Percentiles rank a stretch among this genome's conserved stretches.
These are phyloP conservation scores for Erebia aethiops DNA, from an alignment of 2,888 invertebrate genomes.

Conservation along the genomic window DNA sequence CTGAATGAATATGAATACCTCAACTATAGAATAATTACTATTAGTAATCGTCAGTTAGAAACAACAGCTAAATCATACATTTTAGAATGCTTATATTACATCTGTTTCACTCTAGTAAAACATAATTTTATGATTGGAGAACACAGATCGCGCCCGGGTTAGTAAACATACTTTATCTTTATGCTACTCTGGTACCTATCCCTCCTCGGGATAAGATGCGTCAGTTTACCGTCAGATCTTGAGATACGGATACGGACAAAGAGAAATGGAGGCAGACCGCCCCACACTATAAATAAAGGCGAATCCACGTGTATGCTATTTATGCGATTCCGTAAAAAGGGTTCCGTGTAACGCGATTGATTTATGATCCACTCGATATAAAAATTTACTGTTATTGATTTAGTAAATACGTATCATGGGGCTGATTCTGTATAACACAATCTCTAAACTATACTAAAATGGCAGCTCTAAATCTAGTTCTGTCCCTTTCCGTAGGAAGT, in stretches of 20 bases:
- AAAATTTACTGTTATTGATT: background rate
- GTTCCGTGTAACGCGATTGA: constrained; percentile 7
- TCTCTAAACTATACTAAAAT: too few relatives aligned
- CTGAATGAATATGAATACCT: too few relatives aligned
- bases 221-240: constrained; percentile 74
- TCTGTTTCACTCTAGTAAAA: too few relatives aligned
- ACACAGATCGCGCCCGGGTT: constrained; percentile 39
- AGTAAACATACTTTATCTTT: constrained; percentile 49
- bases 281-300: constrained; percentile 72
- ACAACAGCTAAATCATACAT: too few relatives aligned
- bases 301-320: constrained; percentile 54
- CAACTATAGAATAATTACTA: too few relatives aligned
- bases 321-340: constrained; percentile 12
- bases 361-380: constrained; percentile 3
- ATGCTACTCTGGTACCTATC: constrained; percentile 44
- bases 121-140: background rate
- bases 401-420: too few relatives aligned
- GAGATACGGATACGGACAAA: constrained; percentile 72
- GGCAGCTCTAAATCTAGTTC: too few relatives aligned
- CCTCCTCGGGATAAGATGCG: constrained; percentile 63
- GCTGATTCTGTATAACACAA: too few relatives aligned
- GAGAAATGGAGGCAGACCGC: constrained; percentile 73
- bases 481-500: too few relatives aligned
- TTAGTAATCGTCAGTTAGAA: too few relatives aligned
- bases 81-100: too few relatives aligned